Conservation (phyloP, 2,888 invertebrate genomes). For the Onchidella celtica region DNA sequence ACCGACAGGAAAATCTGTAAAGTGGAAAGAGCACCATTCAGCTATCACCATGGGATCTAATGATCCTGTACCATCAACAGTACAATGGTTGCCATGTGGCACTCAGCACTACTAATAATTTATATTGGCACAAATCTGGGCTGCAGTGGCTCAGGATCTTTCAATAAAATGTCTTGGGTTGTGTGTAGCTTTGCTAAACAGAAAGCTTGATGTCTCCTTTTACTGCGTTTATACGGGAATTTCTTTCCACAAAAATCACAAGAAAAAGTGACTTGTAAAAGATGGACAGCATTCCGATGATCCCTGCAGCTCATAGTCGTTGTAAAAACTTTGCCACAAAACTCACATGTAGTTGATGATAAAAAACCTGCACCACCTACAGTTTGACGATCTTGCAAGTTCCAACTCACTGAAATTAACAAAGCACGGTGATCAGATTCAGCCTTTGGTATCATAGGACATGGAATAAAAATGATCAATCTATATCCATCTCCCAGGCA, state of each 20-base stretch:
- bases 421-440: conserved; percentile 16
- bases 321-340: conserved; percentile 52
- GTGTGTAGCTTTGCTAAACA: no score
- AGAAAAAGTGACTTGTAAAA: conserved; percentile 41
- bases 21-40: conserved; percentile 10
- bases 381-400: neutral
- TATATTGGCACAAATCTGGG: no score
- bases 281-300: conserved; percentile 46
- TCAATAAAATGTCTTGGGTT: no score
- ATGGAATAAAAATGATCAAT: no score
- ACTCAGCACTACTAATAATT: no score
- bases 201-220: conserved; percentile 32
- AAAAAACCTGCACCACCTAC: neutral
- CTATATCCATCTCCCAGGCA: no score
- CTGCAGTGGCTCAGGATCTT: no score
- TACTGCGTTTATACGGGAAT: conserved; percentile 45
- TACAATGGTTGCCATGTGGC: no score
- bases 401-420: conserved; percentile 40
- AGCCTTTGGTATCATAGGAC: no score
- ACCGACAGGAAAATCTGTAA: conserved; percentile 20
- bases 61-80: no score
- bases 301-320: conserved; percentile 45
- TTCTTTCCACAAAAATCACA: conserved; percentile 47
- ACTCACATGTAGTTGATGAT: conserved; percentile 42
- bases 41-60: no score